These are phyloP conservation scores for Habroteleia sp. DNA, from an alignment of 2,888 invertebrate species.

Conservation along the genomic window DNA sequence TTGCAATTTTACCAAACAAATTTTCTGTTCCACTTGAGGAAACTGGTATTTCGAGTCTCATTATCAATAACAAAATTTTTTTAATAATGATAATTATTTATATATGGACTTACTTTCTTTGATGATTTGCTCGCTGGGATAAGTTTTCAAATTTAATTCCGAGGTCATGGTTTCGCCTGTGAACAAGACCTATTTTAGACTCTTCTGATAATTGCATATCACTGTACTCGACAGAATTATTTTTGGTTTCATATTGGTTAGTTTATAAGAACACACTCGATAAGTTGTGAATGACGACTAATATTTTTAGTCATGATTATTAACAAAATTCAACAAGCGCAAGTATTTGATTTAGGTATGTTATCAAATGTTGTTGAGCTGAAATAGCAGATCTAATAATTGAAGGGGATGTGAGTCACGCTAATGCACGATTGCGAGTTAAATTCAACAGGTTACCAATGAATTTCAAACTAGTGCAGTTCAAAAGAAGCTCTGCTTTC, in stretches of 20 bases:
- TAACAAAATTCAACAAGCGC: constrained; percentile 9
- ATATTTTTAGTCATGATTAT: constrained; percentile 14
- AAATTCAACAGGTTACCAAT: constrained; percentile 28
- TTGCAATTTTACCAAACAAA: no score
- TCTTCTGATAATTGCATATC: neutral
- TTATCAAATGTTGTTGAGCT: constrained; percentile 8
- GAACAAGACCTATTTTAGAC: constrained; percentile 20
- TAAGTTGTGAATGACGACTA: neutral
- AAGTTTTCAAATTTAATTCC: constrained; percentile 87
- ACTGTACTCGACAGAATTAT: neutral
- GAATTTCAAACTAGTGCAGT: constrained; percentile 3
- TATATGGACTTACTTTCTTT: constrained; percentile 89
- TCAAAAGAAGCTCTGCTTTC: neutral
- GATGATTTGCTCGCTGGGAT: constrained; percentile 89
- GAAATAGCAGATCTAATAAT: constrained; percentile 19
- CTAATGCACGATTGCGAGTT: constrained; percentile 9
- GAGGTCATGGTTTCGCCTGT: constrained; percentile 48
- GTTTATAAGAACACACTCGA: neutral
- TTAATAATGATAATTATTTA: no score
- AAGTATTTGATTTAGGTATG: constrained; percentile 5
- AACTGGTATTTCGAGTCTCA: no score
- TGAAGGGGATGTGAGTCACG: neutral
- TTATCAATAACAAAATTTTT: no score
- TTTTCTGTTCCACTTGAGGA: no score
- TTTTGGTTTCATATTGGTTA: neutral